phyloP scores from a whole-genome alignment of 2,797 vertebrate species.

The Saxicola maurus region DNA sequence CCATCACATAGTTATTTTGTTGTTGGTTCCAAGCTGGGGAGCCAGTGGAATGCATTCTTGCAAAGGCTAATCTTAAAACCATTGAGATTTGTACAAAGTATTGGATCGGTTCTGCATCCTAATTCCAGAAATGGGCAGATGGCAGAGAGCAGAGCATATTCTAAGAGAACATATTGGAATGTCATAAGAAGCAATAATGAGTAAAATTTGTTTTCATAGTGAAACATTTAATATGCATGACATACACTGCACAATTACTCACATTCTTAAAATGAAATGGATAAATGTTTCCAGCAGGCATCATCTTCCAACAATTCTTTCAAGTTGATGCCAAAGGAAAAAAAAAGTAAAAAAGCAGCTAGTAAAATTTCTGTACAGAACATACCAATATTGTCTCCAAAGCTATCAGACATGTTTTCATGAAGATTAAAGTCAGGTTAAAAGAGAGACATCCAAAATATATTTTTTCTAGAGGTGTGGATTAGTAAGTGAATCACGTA shows the following conservation, averaged over 20 bases:
- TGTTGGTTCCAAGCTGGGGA: neutral
- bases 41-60: constrained; percentile 15
- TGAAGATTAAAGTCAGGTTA: constrained; percentile 50
- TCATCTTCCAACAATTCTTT: constrained; percentile 55
- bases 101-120: neutral
- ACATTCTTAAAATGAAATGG: constrained; percentile 52
- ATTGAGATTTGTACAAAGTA: neutral
- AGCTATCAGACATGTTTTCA: constrained; percentile 41
- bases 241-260: constrained; percentile 19
- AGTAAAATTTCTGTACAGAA: constrained; percentile 39
- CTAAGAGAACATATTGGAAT: constrained; percentile 26
- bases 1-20: constrained; percentile 10
- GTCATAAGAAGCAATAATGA: constrained; percentile 34
- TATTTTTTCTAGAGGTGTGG: constrained; percentile 21
- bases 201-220: constrained; percentile 27
- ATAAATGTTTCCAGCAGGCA: constrained; percentile 55
- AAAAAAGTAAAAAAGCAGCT: neutral
- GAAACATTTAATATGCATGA: constrained; percentile 48
- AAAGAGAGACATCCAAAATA: constrained; percentile 36
- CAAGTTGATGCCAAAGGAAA: constrained; percentile 27
- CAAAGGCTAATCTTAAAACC: constrained; percentile 18
- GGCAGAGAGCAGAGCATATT: neutral
- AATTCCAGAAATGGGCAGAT: constrained; percentile 23
- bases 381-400: constrained; percentile 46
- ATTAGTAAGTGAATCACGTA: neutral